Evolutionary conservation across 1,140 invertebrate genomes (phyloP).

Genomic region (Drosophila gunungcola): DNA sequence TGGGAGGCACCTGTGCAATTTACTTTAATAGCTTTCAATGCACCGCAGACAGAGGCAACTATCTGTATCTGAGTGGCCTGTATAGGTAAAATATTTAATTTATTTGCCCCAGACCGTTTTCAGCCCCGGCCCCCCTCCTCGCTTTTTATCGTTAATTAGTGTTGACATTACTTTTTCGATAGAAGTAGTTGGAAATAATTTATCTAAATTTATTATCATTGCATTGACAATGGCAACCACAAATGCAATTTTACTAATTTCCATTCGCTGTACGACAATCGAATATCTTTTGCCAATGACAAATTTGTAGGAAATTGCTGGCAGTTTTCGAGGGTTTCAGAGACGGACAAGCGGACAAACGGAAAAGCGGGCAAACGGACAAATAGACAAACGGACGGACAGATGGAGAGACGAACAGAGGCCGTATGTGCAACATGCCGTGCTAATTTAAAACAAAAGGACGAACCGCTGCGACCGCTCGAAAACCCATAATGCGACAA

Average conservation of each 20-base stretch:
- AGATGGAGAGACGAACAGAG: constrained; percentile 1
- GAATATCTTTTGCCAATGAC: constrained; percentile 42
- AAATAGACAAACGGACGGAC: constrained; percentile 1
- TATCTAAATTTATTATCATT: constrained; percentile 78
- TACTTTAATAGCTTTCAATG: constrained; percentile 81
- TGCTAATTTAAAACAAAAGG: constrained; percentile 81
- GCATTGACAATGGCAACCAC: constrained; percentile 48
- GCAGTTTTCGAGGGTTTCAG: constrained; percentile 18
- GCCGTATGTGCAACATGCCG: constrained; percentile 79
- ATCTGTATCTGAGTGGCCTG: constrained; percentile 65
- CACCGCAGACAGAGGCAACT: constrained; percentile 57
- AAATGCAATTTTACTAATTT: constrained; percentile 80
- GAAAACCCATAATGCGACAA: constrained; percentile 76
- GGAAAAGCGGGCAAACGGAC: not conserved
- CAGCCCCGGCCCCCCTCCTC: not conserved
- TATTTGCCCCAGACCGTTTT: constrained; percentile 66
- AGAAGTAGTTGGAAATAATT: constrained; percentile 53
- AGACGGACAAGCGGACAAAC: not conserved
- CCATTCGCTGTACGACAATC: constrained; percentile 52
- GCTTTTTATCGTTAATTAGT: constrained; percentile 75
- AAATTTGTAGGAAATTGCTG: constrained; percentile 51
- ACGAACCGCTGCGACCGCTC: constrained; percentile 64
- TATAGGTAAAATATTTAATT: constrained; percentile 71
- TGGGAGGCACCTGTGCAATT: constrained; percentile 59
- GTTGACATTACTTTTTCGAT: constrained; percentile 73